Evolutionary conservation across 2,888 invertebrate genomes (phyloP), one percentile per base, ranked within the genome.

Genomic region (Acrobasis consociella): DNA sequence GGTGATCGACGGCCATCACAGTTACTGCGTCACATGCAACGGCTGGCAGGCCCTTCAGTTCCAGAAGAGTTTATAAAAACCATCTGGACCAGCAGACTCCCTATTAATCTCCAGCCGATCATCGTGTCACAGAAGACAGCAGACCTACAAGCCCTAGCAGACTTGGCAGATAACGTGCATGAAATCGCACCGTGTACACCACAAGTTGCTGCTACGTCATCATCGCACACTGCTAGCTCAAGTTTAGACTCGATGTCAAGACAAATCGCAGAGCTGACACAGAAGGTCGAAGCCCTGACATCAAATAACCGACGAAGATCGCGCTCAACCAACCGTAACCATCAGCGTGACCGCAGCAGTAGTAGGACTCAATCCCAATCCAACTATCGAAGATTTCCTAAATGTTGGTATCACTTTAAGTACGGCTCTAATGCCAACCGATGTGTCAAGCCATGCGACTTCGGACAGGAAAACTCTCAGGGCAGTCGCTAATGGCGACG

Each of bases 371-470:
- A 9, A 39, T 39, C 39, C 5, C 39, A 11, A 11, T 31, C 31
- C 31, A 52, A 52, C 52, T 65, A 67, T 31, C 39, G 56, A 10
- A 58, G 59, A 49, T 65, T 52, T 52, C 70, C 68, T 0, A 1
- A 64, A 3, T 72, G 70, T 52, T 72, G 69, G 69, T 72, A 72
- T 52, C 73, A 73, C 39, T 5, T 42, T 9, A 68, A 67, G 39
- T 68, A 62, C 17, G 65, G 62, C 0, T 58, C 60, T 0, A 39
- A 58, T 0, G 70, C 69, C 0, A 51, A 22, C 0, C 67, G 59
- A 11, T 72, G 73, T 58, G 17, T 39, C 1, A 15, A 58, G 1
- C 72, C 72, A 1, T 65, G 66, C 50, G 60, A 55, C 13, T 71
- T 11, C 15, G 7, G 7, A n/a, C 11, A 49, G 49, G 15, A 49